Base-by-base conservation (phyloP, 2,113 vertebrate genomes). In the Hydropotes inermis region DNA sequence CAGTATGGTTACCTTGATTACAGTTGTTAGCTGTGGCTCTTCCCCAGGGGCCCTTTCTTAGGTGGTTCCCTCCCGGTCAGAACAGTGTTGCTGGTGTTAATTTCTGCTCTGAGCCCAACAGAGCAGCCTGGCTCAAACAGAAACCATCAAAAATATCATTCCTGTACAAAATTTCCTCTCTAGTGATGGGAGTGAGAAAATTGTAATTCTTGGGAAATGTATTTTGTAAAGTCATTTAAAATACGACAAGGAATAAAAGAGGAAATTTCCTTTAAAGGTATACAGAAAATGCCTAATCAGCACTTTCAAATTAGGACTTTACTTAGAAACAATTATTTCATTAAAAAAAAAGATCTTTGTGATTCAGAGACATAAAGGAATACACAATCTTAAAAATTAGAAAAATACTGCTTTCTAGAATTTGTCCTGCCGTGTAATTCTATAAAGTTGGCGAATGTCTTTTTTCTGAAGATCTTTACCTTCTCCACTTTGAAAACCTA, bases 311-410 rank as follows among this genome's bases (percentile, higher is more conserved):
- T 84, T 87, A 94, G 64, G 43, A 81, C 21, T 84, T 92, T 79
- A 50, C 54, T 91, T 95, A 47, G 57, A 94, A 96, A 97, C 39
- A 78, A 54, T 90, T 61, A 89, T 97, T 97, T 95, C 14, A 64
- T 74, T 84, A 84, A 43, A 45, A 17, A 36, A 85, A 50, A 39
- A 39, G 39, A 43, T 13, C 12, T 70, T 95, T 55, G 60, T 14
- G 28, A 91, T 78, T 95, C 61, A 92, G 79, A 87, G 30, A 88
- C 78, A 55, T 39, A 43, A 67, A 94, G 14, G 33, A 52, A 81
- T 89, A 33, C 84, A 84, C 4, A 54, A 21, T 45, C 82, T 79
- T 87, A 86, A 88, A 87, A 94, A 58, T 93, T 67, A 90, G 30
- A 79, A 81, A 89, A 96, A 39, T 89, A 60, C 36, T 89, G 52